Base-by-base conservation (phyloP, 2,888 invertebrate species). In the Minunthozetes semirufus region DNA sequence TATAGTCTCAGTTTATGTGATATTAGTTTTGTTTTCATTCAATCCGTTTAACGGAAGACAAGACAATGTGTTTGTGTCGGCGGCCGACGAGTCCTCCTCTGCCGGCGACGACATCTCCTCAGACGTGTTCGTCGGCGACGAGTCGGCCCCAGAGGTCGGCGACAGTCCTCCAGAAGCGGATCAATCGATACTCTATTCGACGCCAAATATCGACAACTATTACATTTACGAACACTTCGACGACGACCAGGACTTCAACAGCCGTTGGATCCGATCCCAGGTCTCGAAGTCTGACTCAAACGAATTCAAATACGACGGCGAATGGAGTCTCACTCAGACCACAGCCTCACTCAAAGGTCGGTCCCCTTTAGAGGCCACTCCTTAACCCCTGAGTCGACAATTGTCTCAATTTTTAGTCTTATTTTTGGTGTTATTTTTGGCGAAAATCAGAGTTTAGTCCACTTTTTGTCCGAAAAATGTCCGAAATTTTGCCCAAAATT, bases 181-280 rank as follows among this genome's bases (percentile, higher is more conserved):
- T 22, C 75, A 74, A 13, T 13, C 74, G 27, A 81, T 86, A 33
- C 81, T 83, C n/a, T 93, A 93, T 81, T 86, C 86, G 70, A 91
- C 91, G 80, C 94, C 94, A 0, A 84, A 85, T 77, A 84, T 75
- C 89, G 15, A 80, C 82, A 86, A 86, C 79, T 87, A 89, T 38
- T 89, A 91, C 82, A 86, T 96, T 76, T 88, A 90, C 0, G 95
- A 96, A 80, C 89, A 92, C 82, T 96, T 96, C 84, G 94, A 95
- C 83, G 88, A 92, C 81, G 82, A 85, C 53, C 86, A 86, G 13
- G 85, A 85, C 19, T 92, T 93, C 80, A 87, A 88, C 71, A 89
- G 89, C 80, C 87, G 79, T 81, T 83, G 77, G 78, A 68, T 75
- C 19, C 27, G 56, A 48, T 77, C 76, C 3, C 42, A 29, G 59